Evolutionary conservation across 2,888 invertebrate species (phyloP), one percentile per base, ranked within the genome.

Genomic region (Linnaemya tessellans): DNA sequence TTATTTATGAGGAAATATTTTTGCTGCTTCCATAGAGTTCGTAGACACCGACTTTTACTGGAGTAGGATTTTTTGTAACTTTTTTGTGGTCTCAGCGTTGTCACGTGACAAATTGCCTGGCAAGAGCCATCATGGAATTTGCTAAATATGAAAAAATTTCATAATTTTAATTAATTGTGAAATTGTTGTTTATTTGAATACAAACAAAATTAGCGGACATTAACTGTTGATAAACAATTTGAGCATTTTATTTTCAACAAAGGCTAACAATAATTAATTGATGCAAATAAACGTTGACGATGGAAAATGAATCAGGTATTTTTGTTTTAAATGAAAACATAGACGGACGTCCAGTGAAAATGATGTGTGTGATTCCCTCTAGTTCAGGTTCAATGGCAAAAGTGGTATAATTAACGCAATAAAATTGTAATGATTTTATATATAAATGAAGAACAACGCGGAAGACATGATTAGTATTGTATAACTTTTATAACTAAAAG

Each of bases 381-480:
- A 11, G 54, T 64, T 82, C 74, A 81, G 79, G 81, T 84, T 84
- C 78, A 84, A 78, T 84, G 74, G 13, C 81, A 74, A 56, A 70
- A 38, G 20, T 70, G 15, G 10, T 20, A 25, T 18, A 49, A 60
- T 78, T 70, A 22, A 56, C 18, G 49, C 25, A 54, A 30, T n/a
- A 43, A 30, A 43, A 51, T 15, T 54, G 20, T 9, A 46, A 71
- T 11, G 25, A 22, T 81, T 77, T 46, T 51, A 35, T 65, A 77
- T 85, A 64, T 82, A 85, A 85, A 65, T 58, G 18, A 46, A 22
- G 13, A 15, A 3, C 20, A 56, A 49, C 9, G 22, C 25, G 30
- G 41, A 58, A 64, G 10, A 49, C 8, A 38, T 58, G 58, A 20
- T 64, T 35, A 85, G 79, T 85, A 38, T 62, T 11, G 3, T 20